Evolutionary conservation across 2,888 invertebrate genomes (phyloP), one percentile per base, ranked within the genome.

Genomic region (Resseliella maxima): DNA sequence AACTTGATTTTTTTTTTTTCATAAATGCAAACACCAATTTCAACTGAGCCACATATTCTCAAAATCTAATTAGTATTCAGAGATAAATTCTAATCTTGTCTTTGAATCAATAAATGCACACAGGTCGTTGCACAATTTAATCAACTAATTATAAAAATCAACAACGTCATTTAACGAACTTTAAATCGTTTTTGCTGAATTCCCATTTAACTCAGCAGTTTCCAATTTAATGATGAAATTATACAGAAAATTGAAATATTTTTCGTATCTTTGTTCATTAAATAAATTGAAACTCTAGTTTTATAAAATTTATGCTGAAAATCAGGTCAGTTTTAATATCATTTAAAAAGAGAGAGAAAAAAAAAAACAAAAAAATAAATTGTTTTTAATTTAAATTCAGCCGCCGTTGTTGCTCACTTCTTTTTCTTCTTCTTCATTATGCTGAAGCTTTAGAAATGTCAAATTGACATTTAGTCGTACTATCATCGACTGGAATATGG

Each of bases 401-500:
- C 72, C 24, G n/a, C n/a, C n/a, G n/a, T n/a, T n/a, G n/a, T n/a
- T n/a, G n/a, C n/a, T n/a, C n/a, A 31, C 38, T 38, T 24, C 83
- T 83, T 83, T 38, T 83, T 36, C 38, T 83, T 83, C 24, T 83
- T 83, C 83, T 83, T 21, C 31, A 27, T 38, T 38, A 0, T 1
- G 18, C 24, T 27, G 83, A 38, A 83, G 83, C 83, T 38, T 36
- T 83, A 36, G n/a, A n/a, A 83, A 83, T n/a, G 83, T 83, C 83
- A 83, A 83, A 5, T 38, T 83, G 83, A 83, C 83, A 38, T 83
- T 83, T 83, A n/a, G n/a, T 83, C 5, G 38, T 38, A 21, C 38
- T 83, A 83, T 83, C 38, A 83, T 83, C 83, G 21, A n/a, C n/a
- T 83, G 72, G 72, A 72, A 72, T 72, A 72, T n/a, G 31, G 15